Percentiles rank a stretch among this genome's conserved stretches.
phyloP scores from a whole-genome alignment of 2,888 invertebrate species.

The Sabatieria punctata region DNA sequence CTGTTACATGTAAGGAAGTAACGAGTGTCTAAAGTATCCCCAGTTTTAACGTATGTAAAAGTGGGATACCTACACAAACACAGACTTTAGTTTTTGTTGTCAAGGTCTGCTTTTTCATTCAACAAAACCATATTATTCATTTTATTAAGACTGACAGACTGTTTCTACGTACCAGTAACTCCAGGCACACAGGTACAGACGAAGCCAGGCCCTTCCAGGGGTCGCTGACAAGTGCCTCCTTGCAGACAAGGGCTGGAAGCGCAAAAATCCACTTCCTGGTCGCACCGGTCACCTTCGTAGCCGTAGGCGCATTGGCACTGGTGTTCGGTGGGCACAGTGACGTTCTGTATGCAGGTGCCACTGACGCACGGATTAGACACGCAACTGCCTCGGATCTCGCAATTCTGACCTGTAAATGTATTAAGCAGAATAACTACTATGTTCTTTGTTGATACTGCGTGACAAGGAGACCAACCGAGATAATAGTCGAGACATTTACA shows the following conservation, averaged over 20 bases:
- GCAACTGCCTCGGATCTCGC: background rate
- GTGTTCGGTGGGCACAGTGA: background rate
- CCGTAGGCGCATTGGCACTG: constrained; percentile 40
- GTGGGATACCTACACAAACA: too few relatives aligned
- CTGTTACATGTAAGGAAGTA: too few relatives aligned
- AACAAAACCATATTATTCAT: too few relatives aligned
- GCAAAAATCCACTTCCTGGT: constrained; percentile 38
- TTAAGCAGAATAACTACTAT: background rate
- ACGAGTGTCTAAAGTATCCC: too few relatives aligned
- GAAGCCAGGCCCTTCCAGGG: background rate
- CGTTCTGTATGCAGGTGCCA: background rate
- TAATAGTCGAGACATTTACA: background rate
- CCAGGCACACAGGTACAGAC: constrained; percentile 3
- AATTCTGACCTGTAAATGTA: background rate
- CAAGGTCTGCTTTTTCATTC: too few relatives aligned
- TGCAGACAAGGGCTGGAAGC: constrained; percentile 43
- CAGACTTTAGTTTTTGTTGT: too few relatives aligned
- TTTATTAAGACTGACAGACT: too few relatives aligned
- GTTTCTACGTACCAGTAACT: too few relatives aligned
- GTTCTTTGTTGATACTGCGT: too few relatives aligned
- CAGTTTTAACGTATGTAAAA: too few relatives aligned
- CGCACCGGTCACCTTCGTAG: constrained; percentile 39
- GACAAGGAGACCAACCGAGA: background rate
- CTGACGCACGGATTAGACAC: background rate
- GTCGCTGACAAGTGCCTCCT: constrained; percentile 37